Evolutionary conservation across 2,888 invertebrate species (phyloP).

Genomic region (Pristionchus fissidentatus): DNA sequence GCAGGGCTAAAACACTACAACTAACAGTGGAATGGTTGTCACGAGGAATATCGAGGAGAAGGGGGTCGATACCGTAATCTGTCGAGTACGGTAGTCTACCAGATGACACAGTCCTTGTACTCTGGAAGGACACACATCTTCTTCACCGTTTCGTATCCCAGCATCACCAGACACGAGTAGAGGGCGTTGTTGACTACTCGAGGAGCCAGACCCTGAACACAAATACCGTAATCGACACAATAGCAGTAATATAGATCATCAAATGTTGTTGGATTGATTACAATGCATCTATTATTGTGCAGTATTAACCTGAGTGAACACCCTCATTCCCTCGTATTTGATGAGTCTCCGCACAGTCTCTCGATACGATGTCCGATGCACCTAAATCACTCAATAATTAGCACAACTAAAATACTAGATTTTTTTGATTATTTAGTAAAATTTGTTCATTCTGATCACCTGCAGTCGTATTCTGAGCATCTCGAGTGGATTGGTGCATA

Average conservation of each 20-base stretch:
- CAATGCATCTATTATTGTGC: not conserved
- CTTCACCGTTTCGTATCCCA: constrained; percentile 72
- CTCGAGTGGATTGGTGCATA: constrained; percentile 70
- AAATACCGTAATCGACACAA: not conserved
- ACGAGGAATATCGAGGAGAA: not conserved
- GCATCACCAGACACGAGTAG: constrained; percentile 69
- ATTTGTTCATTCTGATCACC: constrained; percentile 33
- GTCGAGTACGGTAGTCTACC: constrained; percentile 55
- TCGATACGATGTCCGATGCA: constrained; percentile 69
- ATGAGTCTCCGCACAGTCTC: constrained; percentile 68
- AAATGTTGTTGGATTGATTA: not conserved
- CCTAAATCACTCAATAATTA: constrained; percentile 53
- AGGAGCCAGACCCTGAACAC: constrained; percentile 68
- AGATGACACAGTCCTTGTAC: constrained; percentile 66
- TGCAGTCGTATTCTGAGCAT: constrained; percentile 70
- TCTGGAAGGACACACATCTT: constrained; percentile 68
- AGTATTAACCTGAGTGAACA: constrained; percentile 71
- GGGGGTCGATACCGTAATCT: constrained; percentile 9
- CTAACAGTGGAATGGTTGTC: not conserved
- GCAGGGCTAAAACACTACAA: not conserved
- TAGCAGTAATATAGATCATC: not conserved
- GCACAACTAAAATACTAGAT: not conserved
- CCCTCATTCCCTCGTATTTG: constrained; percentile 66
- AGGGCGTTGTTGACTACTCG: constrained; percentile 70
- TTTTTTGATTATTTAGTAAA: not conserved